Percentiles rank a stretch among this genome's conserved stretches.
phyloP scores from a whole-genome alignment of 2,797 vertebrate species.

The Alectoris magna region DNA sequence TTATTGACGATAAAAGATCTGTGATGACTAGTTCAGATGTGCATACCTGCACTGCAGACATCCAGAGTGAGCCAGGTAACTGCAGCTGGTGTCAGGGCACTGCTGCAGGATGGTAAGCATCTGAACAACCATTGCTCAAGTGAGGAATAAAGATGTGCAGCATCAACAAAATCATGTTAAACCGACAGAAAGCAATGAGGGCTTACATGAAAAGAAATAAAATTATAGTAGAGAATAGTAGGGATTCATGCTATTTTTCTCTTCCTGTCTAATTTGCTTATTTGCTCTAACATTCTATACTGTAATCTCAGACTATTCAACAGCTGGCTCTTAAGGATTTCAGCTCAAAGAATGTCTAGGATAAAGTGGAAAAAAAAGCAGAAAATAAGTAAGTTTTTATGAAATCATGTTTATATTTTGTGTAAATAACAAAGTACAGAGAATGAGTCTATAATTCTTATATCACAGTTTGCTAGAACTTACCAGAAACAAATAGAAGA shows the following conservation, averaged over 20 bases:
- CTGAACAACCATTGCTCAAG: fast-evolving
- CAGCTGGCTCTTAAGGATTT: not conserved
- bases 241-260: not conserved
- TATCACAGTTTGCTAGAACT: not conserved
- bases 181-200: not conserved
- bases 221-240: not conserved
- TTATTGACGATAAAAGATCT: not conserved
- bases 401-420: not conserved
- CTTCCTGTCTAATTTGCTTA: not conserved
- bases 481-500: not conserved
- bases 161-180: not conserved
- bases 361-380: not conserved
- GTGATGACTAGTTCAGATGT: not conserved
- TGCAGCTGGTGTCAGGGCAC: not conserved
- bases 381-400: fast-evolving
- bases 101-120: not conserved
- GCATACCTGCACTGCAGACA: not conserved
- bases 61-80: not conserved
- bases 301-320: not conserved
- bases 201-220: not conserved
- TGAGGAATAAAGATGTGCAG: not conserved
- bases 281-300: not conserved
- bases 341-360: not conserved
- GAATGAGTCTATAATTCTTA: not conserved
- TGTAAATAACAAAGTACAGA: not conserved